phyloP scores from a whole-genome alignment of 2,888 invertebrate genomes.

The Tromatobia lineatoria region DNA sequence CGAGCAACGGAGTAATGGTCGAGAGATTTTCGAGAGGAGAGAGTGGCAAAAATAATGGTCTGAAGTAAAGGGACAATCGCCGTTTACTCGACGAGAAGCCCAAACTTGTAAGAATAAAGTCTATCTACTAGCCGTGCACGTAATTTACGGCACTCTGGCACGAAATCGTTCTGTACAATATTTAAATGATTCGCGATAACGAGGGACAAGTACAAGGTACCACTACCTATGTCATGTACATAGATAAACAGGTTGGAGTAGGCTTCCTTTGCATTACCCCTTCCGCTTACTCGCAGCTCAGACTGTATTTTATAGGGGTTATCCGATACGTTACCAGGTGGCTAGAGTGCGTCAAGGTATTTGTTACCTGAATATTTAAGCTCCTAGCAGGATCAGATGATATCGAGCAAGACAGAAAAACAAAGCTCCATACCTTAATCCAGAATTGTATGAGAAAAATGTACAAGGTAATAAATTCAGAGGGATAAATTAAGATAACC shows the following conservation, averaged over 20 bases:
- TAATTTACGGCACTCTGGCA: slow-evolving; percentile 56
- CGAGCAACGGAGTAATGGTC: neutral
- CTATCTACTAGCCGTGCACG: neutral
- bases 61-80: neutral
- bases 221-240: slow-evolving; percentile 27
- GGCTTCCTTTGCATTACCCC: slow-evolving; percentile 17
- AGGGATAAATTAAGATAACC: neutral
- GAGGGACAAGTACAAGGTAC: slow-evolving; percentile 31
- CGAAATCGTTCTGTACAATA: slow-evolving; percentile 46
- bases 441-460: neutral
- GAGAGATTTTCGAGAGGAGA: neutral
- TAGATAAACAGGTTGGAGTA: slow-evolving; percentile 47
- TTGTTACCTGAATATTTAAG: slow-evolving; percentile 21
- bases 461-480: neutral
- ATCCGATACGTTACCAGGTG: slow-evolving; percentile 4
- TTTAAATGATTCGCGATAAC: slow-evolving; percentile 51
- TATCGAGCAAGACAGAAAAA: neutral
- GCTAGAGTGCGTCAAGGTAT: neutral
- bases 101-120: slow-evolving; percentile 19
- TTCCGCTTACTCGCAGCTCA: neutral
- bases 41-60: slow-evolving; percentile 29
- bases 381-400: neutral
- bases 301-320: neutral
- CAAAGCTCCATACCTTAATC: neutral
- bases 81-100: neutral